Conservation (phyloP, 1,140 invertebrate genomes). For the Parapsyche elsis region DNA sequence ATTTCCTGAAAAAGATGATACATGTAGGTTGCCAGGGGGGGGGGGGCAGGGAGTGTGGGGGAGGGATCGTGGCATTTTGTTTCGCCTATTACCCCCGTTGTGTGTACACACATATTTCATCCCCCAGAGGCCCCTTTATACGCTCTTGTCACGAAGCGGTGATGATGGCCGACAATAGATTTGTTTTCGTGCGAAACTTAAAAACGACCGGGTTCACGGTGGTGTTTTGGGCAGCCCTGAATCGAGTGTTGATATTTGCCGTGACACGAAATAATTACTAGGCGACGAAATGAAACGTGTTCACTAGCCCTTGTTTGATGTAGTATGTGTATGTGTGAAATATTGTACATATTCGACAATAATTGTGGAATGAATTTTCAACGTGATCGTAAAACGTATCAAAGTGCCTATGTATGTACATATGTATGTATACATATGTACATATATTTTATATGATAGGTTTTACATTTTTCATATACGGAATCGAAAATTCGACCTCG, state of each 20-base stretch:
- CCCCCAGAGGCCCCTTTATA: constrained; percentile 33
- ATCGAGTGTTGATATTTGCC: background rate
- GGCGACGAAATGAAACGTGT: background rate
- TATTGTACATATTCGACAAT: background rate
- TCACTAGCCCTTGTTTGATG: background rate
- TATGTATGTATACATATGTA: no score
- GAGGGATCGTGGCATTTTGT: constrained; percentile 9
- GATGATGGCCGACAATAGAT: constrained; percentile 24
- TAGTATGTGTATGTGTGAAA: background rate
- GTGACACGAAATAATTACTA: background rate
- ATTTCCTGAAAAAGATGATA: constrained; percentile 43
- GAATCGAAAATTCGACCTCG: no score
- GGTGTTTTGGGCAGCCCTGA: background rate
- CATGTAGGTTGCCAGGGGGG: constrained; percentile 4
- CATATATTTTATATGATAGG: no score
- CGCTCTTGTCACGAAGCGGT: constrained; percentile 38
- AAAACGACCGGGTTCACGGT: background rate
- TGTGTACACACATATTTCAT: constrained; percentile 37
- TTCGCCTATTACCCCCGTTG: constrained; percentile 27
- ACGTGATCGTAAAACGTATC: no score
- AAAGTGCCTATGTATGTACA: no score
- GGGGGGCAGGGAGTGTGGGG: background rate
- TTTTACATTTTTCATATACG: no score
- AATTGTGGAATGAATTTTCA: no score
- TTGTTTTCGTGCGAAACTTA: background rate